Conservation (phyloP, 2,797 vertebrate species). For the Lacerta agilis region DNA sequence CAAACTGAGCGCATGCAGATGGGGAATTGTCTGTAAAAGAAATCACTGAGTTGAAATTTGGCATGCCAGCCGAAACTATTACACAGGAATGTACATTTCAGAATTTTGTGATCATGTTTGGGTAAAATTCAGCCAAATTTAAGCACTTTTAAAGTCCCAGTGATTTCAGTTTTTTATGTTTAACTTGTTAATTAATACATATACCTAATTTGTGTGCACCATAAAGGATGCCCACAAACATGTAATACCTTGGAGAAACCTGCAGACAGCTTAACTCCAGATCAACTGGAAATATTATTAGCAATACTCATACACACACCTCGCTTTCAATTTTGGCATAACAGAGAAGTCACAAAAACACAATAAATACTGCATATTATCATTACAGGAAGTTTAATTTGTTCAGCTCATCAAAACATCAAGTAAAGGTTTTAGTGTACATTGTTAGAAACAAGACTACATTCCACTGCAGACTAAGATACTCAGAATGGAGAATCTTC, state of each 20-base stretch:
- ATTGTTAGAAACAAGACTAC: constrained; percentile 40
- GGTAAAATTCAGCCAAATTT: not conserved
- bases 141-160: not conserved
- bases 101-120: not conserved
- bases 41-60: not conserved
- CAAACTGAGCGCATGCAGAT: not conserved
- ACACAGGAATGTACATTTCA: not conserved
- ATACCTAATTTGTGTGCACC: not conserved
- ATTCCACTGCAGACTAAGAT: constrained; percentile 2
- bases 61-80: not conserved
- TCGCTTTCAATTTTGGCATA: not conserved
- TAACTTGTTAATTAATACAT: not conserved
- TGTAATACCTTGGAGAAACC: not conserved
- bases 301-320: constrained; percentile 44
- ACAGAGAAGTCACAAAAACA: constrained; percentile 17
- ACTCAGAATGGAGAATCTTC: not conserved
- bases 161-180: not conserved
- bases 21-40: not conserved
- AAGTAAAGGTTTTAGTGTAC: constrained; percentile 32
- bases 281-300: constrained; percentile 8
- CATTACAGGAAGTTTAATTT: constrained; percentile 41
- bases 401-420: constrained; percentile 37
- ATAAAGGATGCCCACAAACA: not conserved
- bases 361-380: not conserved
- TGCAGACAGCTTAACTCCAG: not conserved